A percentile compares a stretch with the other conserved stretches of the same genome.
phyloP scores from a whole-genome alignment of 2,113 vertebrate species.

The Gambusia affinis region DNA sequence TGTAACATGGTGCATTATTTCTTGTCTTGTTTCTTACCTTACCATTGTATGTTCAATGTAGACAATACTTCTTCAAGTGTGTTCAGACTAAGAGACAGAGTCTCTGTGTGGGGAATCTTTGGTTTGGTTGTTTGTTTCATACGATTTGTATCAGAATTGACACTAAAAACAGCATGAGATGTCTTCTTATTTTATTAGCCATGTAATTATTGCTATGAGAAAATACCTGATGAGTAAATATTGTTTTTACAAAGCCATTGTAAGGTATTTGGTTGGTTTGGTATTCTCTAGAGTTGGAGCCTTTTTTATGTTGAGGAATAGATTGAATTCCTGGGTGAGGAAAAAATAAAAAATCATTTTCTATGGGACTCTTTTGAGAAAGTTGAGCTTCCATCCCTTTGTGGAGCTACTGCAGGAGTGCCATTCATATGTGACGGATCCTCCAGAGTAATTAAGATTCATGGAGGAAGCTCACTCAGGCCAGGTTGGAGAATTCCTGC shows the following conservation, averaged over 20 bases:
- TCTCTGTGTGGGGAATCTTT: too few species aligned
- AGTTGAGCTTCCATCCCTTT: constrained; percentile 84
- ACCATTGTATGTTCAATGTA: not conserved
- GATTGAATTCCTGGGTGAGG: constrained; percentile 93
- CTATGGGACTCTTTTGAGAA: constrained; percentile 85
- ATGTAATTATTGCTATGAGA: not conserved
- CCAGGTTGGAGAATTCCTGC: constrained; percentile 78
- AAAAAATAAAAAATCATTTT: constrained; percentile 83
- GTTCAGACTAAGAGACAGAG: too few species aligned
- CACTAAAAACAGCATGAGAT: not conserved
- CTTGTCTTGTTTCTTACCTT: not conserved
- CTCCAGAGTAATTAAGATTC: constrained; percentile 91
- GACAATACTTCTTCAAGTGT: too few species aligned
- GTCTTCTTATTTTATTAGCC: not conserved
- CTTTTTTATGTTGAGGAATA: constrained; percentile 69
- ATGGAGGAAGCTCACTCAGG: constrained; percentile 84
- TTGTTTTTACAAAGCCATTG: too few species aligned
- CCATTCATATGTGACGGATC: constrained; percentile 89
- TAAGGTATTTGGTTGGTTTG: constrained; percentile 1
- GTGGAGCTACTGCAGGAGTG: constrained; percentile 84
- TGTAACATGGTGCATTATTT: not conserved
- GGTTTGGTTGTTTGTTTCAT: too few species aligned
- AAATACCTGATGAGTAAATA: not conserved
- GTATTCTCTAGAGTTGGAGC: constrained; percentile 75
- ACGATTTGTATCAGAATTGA: not conserved